Conservation (phyloP, 2,888 invertebrate species). For the Morpho achilles region DNA sequence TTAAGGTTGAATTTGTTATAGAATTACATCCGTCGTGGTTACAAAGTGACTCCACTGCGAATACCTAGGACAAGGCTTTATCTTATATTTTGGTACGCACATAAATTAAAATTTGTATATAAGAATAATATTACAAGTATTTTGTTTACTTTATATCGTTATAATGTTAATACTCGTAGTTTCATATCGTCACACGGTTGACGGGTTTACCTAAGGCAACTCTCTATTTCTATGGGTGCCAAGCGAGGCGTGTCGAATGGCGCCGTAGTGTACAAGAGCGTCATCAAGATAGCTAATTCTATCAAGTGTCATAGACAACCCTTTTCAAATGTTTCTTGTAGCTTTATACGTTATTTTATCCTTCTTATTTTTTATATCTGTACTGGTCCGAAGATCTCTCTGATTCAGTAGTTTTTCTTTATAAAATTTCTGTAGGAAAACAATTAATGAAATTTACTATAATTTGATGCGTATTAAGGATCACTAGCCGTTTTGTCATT, state of each 20-base stretch:
- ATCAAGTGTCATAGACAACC: not conserved
- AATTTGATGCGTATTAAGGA: no score
- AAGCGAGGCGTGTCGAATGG: constrained; percentile 10
- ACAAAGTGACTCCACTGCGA: no score
- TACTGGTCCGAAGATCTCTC: no score
- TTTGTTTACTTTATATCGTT: not conserved
- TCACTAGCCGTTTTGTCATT: no score
- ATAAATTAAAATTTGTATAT: not conserved
- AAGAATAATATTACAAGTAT: not conserved
- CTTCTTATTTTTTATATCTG: not conserved
- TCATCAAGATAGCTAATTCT: constrained; percentile 6
- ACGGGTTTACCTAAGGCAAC: constrained; percentile 9
- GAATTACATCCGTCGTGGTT: no score
- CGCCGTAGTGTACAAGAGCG: constrained; percentile 1
- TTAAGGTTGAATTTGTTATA: no score
- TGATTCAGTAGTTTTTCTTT: no score
- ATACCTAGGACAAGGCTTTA: no score
- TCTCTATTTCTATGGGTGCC: constrained; percentile 13
- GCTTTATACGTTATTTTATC: not conserved
- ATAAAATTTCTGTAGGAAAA: no score
- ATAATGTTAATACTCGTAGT: constrained; percentile 1
- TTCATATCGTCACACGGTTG: not conserved
- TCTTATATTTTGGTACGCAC: no score
- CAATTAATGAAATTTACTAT: no score
- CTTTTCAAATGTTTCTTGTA: not conserved